Conservation (phyloP, 2,797 vertebrate genomes). For the Arremon aurantiirostris region DNA sequence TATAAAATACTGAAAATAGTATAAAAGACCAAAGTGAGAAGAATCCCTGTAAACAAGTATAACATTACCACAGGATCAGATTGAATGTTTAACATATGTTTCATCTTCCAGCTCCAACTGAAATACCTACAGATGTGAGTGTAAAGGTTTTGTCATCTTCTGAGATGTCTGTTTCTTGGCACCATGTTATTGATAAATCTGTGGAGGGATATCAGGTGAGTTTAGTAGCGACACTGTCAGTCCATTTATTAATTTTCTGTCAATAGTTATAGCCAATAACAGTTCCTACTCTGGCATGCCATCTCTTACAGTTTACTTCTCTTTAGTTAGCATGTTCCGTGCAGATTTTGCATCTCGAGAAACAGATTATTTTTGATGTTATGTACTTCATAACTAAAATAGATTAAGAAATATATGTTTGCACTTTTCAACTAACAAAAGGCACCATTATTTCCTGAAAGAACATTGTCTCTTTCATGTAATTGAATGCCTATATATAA, state of each 20-base stretch:
- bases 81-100: background rate
- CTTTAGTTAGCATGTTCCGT: background rate
- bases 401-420: background rate
- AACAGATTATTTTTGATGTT: background rate
- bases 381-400: background rate
- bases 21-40: background rate
- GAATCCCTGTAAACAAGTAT: background rate
- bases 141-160: slow-evolving; percentile 86
- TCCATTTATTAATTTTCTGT: background rate
- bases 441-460: background rate
- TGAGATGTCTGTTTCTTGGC: slow-evolving; percentile 87
- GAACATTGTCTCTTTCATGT: background rate
- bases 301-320: background rate
- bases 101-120: slow-evolving; percentile 81
- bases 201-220: slow-evolving; percentile 92
- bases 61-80: background rate
- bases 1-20: background rate
- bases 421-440: background rate
- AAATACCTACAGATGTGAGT: slow-evolving; percentile 78
- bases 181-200: slow-evolving; percentile 77
- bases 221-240: background rate
- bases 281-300: background rate
- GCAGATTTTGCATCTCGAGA: background rate
- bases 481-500: background rate
- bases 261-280: background rate